Base-by-base conservation (phyloP, 2,888 invertebrate genomes). In the Adelphocoris suturalis region DNA sequence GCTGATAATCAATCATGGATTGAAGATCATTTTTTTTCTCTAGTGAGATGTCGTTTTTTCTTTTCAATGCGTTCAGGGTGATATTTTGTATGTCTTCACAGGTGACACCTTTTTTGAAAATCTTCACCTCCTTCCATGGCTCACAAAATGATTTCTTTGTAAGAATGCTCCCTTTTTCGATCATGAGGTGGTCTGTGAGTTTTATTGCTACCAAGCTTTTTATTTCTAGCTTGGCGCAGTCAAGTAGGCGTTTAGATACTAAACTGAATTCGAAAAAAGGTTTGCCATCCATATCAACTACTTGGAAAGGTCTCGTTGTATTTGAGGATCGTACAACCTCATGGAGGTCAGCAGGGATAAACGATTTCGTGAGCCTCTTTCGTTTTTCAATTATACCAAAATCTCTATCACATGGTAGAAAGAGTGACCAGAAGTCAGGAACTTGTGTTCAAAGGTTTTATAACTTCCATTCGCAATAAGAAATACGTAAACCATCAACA, bases 101-200 rank as follows among this genome's bases (percentile, higher is more conserved):
- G 57, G 57, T 57, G 57, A 57, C 57, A 57, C 57, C 57, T 57
- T 57, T 13, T 57, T 57, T 57, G 57, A 57, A 57, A 57, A 57
- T 57, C 57, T 57, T 57, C 57, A 57, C 57, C 57, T 57, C 57
- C 57, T 57, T 57, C 57, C 57, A 57, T 57, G 57, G 57, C 57
- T 57, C 57, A 57, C 57, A 57, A 57, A 57, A 57, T 57, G 57
- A 57, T 57, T 57, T 57, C 57, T 57, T 57, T 16, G 57, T 57
- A 57, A 57, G 57, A 57, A 57, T 57, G 57, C 57, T 57, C 12
- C 57, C 57, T 57, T 57, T 57, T 57, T 57, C 57, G 57, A 57
- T 57, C 57, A 57, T 57, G 57, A 57, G 57, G 57, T 57, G 57
- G 16, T 57, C 57, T 57, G 57, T 57, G 57, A 57, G 57, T 57